These are phyloP conservation scores for Palaemon carinicauda DNA, from an alignment of 1,140 invertebrate genomes.

Conservation along the genomic window DNA sequence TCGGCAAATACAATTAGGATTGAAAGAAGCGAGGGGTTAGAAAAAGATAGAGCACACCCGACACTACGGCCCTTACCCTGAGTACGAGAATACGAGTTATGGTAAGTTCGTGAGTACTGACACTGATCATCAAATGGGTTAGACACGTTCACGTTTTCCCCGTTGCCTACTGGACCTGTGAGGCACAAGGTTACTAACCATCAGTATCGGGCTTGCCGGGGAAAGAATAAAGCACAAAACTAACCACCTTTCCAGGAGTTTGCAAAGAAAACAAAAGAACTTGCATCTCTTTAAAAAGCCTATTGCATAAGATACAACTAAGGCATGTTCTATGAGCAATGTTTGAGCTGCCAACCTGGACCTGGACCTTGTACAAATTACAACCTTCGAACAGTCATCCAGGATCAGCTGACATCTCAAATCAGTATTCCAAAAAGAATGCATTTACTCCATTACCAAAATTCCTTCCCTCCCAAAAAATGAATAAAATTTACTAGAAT, in stretches of 20 bases:
- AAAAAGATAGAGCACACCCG: constrained; percentile 9
- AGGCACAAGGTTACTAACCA: constrained; percentile 35
- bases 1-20: background rate
- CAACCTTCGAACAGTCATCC: too few relatives aligned
- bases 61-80: constrained; percentile 46
- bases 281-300: background rate
- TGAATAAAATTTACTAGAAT: too few relatives aligned
- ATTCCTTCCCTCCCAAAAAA: too few relatives aligned
- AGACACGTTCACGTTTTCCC: constrained; percentile 80
- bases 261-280: background rate
- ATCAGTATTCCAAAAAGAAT: too few relatives aligned
- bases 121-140: constrained; percentile 82
- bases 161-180: constrained; percentile 60
- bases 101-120: constrained; percentile 44
- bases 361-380: too few relatives aligned
- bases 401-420: too few relatives aligned
- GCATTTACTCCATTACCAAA: too few relatives aligned
- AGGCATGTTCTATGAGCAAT: too few relatives aligned
- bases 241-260: background rate
- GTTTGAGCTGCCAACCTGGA: too few relatives aligned
- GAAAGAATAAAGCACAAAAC: background rate
- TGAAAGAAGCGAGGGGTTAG: constrained; percentile 7
- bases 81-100: constrained; percentile 46
- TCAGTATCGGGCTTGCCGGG: constrained; percentile 14
- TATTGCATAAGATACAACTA: too few relatives aligned